A percentile compares a stretch with the other conserved stretches of the same genome.
Conservation (phyloP, 2,888 invertebrate species). For the Machimus rusticus region DNA sequence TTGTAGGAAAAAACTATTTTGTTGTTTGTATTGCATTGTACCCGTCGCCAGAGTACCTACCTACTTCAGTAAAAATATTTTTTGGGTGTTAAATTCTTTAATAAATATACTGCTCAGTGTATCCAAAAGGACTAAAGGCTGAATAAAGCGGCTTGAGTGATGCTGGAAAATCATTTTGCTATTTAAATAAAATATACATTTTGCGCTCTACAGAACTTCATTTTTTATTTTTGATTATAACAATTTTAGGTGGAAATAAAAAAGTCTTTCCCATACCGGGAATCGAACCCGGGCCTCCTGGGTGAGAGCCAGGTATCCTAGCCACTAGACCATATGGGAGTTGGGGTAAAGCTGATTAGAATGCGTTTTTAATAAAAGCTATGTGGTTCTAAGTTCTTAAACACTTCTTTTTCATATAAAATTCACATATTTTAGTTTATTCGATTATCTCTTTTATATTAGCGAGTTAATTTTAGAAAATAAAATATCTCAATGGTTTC, state of each 20-base stretch:
- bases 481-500: not conserved
- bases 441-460: not conserved
- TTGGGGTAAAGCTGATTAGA: not conserved
- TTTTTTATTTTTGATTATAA: not conserved
- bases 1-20: too few species aligned
- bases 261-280: slow-evolving; percentile 72
- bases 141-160: too few species aligned
- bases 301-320: slow-evolving; percentile 65
- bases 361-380: not conserved
- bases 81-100: too few species aligned
- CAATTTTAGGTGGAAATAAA: not conserved
- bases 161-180: too few species aligned
- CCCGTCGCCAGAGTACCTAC: too few species aligned
- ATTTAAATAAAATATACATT: not conserved
- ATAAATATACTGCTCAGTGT: too few species aligned
- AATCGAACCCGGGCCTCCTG: slow-evolving; percentile 65
- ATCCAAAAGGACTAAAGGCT: too few species aligned
- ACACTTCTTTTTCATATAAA: not conserved
- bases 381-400: not conserved
- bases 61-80: too few species aligned
- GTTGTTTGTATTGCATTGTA: too few species aligned
- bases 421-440: not conserved
- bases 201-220: not conserved
- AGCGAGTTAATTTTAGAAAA: not conserved
- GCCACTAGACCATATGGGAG: slow-evolving; percentile 59